Evolutionary conservation across 2,113 vertebrate genomes (phyloP).

Genomic region (Hypocryptadius cinnamomeus): DNA sequence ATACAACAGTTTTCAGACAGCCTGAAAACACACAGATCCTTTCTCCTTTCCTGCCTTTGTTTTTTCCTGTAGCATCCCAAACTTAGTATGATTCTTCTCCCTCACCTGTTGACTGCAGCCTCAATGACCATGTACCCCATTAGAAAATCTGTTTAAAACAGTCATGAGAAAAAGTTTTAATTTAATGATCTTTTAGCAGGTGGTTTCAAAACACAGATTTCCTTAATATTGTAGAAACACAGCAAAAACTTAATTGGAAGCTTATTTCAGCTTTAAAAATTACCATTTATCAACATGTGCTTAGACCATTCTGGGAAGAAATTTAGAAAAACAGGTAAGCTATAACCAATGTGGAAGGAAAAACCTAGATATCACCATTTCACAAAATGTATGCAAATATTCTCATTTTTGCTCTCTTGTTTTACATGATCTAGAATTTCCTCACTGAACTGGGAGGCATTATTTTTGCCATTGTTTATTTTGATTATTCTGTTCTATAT

Average conservation of each 20-base stretch:
- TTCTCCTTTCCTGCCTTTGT: background rate
- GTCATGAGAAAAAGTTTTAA: background rate
- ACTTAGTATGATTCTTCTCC: background rate
- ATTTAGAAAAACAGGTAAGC: background rate
- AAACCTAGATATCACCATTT: background rate
- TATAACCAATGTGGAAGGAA: background rate
- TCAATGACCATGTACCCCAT: background rate
- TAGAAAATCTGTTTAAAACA: background rate
- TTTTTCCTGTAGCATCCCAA: background rate
- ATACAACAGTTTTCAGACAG: background rate
- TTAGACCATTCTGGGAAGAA: background rate
- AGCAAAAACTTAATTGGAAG: background rate
- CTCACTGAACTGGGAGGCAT: background rate
- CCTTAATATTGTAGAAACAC: background rate
- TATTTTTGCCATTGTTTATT: background rate
- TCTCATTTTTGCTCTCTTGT: background rate
- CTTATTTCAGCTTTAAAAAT: background rate
- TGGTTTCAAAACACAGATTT: background rate
- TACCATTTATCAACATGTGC: background rate
- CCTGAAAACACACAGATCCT: background rate
- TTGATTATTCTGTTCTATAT: conserved; percentile 20
- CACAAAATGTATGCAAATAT: background rate
- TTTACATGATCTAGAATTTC: background rate
- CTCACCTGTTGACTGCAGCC: background rate
- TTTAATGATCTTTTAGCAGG: background rate